Evolutionary conservation across 2,113 vertebrate genomes (phyloP), one percentile per base, ranked within the genome.

Genomic region (Anoplopoma fimbria): DNA sequence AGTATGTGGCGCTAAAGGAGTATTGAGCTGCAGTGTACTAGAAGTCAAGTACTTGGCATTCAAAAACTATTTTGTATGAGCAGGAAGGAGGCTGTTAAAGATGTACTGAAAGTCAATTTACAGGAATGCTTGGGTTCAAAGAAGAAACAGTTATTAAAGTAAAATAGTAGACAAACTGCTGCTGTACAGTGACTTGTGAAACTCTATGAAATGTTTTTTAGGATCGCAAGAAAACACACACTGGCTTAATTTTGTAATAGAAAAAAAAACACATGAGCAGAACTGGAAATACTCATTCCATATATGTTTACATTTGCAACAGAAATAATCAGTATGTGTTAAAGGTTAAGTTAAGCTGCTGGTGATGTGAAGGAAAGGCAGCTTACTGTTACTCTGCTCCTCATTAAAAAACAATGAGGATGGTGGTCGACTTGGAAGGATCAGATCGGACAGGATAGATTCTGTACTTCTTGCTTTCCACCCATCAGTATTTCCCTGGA

Each of bases 1-100:
- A 33, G n/a, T 21, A 21, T 67, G 36, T 27, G 0, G 2, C 75
- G 33, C 42, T 4, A 0, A 74, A 77, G 13, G 17, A 42, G 8
- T 58, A 77, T 65, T 65, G 69, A 84, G 42, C 40, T 34, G 4
- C 15, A 75, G n/a, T n/a, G 7, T 21, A 57, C 12, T 36, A 31
- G 17, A 31, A 1, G 8, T 3, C 38, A 78, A 51, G 47, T 45
- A 45, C 17, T 27, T 9, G 0, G n/a, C 29, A 27, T 45, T 63
- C 2, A 17, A 45, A 81, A 64, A n/a, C 1, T 0, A 67, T 49
- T 67, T 17, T 9, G 12, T 4, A 38, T 0, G 14, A 15, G 42
- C 31, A 2, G 27, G 25, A 68, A 29, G 60, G 15, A 3, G 51
- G n/a, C 13, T 0, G 0, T 47, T 45, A 10, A 9, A 29, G 31